Base-by-base conservation (phyloP, 23 tunicate genomes). In the Ciona savignyi region DNA sequence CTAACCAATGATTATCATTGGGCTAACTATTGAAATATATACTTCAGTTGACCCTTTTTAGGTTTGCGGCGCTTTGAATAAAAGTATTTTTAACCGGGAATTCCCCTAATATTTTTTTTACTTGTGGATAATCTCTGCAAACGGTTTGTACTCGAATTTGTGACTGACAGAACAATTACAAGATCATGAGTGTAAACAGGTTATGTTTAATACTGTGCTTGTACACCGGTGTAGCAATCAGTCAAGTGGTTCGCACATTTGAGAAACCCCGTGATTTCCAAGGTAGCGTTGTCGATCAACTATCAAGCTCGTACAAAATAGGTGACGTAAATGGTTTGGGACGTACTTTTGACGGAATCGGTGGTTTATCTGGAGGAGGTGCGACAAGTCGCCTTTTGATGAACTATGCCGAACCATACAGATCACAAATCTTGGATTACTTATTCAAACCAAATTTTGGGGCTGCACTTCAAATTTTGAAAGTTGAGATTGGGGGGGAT, bases 401-500 rank as follows among this genome's bases (percentile, higher is more conserved):
- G 27, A 91, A 91, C 61, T 91, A 91, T 76, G 69, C 77, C 25
- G 91, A 84, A 34, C 82, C 82, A 2, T 76, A 76, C 27, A 62
- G 91, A 56, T 69, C 74, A 25, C 83, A 85, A 63, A 80, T 91
- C 30, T 65, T 91, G 64, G 97, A 91, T 71, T 91, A 49, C 56
- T 67, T 91, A 30, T 91, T 91, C 77, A 76, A 70, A 32, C 97
- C 97, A 9, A 66, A 76, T 61, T 91, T 91, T 80, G 97, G 86
- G 30, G 97, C 97, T 34, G 84, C 97, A 1, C 75, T 91, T 28
- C 97, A 91, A 42, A 91, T 85, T 19, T 71, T 91, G 48, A 91
- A 91, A 80, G 97, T 91, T 79, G 97, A 91, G 33, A 91, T 91
- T 0, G 97, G 97, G 21, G 97, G 97, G 24, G 97, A 91, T 72